Base-by-base conservation (phyloP, 2,797 vertebrate species). In the Muscicapa comitata region DNA sequence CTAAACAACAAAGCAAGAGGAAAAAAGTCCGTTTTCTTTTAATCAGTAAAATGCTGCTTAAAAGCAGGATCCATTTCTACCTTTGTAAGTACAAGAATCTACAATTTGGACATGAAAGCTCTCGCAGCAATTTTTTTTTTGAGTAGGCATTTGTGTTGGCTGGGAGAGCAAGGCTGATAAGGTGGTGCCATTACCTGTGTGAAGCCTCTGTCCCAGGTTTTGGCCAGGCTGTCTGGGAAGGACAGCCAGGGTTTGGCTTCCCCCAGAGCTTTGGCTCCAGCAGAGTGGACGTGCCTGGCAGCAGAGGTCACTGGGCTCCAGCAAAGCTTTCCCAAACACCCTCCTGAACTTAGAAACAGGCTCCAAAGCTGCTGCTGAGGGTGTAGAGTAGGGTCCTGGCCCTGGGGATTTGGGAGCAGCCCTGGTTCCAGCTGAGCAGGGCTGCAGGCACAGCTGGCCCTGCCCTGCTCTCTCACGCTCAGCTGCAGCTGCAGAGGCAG, bases 401-500 rank as follows among this genome's bases (percentile, higher is more conserved):
- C 31, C 0, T 2, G 3, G 38, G 88, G 65, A 3, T 86, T 67
- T 40, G 0, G 13, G 83, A 68, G 85, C 63, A 45, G 65, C 45
- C 63, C 82, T 21, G 5, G 55, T 70, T 84, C 38, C 4, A 4
- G 80, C 81, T 21, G 82, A 92, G 90, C 42, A 62, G 93, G 66
- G 89, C 86, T 35, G 51, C n/a, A 0, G 23, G 77, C 40, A 0
- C 97, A 97, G 97, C 89, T 97, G 96, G 96, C 93, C 83, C 59
- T 58, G 96, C 94, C 90, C 55, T 47, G 90, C 95, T 43, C 74
- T 45, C 88, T 43, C 50, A 6, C 18, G 29, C 85, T 96, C 54
- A 95, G 95, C 96, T 84, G 95, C 88, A 4, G 38, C 94, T 35
- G 72, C 91, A 23, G 90, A 83, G 95, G 20, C 88, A 48, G 81